Evolutionary conservation across 1,140 invertebrate genomes (phyloP).

Genomic region (Habropoda laboriosa): DNA sequence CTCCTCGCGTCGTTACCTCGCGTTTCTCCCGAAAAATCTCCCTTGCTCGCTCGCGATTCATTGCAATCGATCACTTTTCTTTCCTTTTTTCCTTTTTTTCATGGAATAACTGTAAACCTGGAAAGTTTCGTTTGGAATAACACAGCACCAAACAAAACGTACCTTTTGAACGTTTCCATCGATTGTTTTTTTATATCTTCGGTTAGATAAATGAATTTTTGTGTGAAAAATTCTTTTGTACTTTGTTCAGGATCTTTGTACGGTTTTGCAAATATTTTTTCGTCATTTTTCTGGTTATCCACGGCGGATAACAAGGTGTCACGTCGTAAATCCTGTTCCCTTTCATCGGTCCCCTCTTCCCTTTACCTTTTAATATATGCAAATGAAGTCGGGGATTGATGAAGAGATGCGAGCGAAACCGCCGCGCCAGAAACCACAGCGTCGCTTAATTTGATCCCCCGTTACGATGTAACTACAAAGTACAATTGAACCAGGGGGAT

Average conservation of each 20-base stretch:
- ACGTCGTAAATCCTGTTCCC: background rate
- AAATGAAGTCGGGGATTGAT: slow-evolving; percentile 12
- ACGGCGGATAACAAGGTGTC: background rate
- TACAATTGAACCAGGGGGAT: background rate
- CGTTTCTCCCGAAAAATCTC: slow-evolving; percentile 21
- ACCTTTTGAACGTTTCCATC: too few species aligned
- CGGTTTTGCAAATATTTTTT: background rate
- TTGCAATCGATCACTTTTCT: background rate
- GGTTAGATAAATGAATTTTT: too few species aligned
- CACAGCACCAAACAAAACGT: too few species aligned
- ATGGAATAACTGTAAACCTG: background rate
- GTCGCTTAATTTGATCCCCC: background rate
- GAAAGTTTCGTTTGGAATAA: too few species aligned
- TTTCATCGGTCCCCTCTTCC: background rate
- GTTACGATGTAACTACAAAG: background rate
- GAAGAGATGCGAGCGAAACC: background rate
- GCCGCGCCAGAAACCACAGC: background rate
- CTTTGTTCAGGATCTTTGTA: too few species aligned
- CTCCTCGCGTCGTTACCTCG: background rate
- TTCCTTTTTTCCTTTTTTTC: background rate
- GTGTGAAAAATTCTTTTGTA: too few species aligned
- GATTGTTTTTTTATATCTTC: too few species aligned
- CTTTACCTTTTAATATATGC: background rate
- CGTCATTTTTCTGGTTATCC: background rate
- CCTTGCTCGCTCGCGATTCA: too few species aligned